Conservation (phyloP, 2,113 vertebrate genomes). For the Hoplias malabaricus region DNA sequence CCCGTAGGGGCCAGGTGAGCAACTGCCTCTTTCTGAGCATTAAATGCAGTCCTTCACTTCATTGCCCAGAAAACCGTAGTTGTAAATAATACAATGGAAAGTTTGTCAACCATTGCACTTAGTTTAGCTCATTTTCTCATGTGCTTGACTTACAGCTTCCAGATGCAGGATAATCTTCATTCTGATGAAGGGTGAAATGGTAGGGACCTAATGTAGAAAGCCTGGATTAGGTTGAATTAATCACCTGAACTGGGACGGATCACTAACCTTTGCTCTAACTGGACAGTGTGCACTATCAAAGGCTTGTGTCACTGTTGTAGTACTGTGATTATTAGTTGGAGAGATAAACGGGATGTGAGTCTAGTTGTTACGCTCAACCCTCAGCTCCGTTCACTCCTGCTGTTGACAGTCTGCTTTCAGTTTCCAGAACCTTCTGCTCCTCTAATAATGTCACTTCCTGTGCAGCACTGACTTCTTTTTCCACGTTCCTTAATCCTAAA, state of each 20-base stretch:
- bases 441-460: constrained; percentile 51
- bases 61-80: not conserved
- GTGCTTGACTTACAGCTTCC: not conserved
- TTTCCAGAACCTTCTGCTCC: constrained; percentile 24
- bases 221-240: not conserved
- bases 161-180: not conserved
- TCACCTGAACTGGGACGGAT: not conserved
- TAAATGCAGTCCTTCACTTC: constrained; percentile 22
- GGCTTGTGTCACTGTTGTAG: constrained; percentile 6
- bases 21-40: constrained; percentile 8
- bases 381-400: constrained; percentile 18
- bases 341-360: not conserved
- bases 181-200: not conserved
- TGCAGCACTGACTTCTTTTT: constrained; percentile 47
- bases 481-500: constrained; percentile 53
- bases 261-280: not conserved
- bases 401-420: constrained; percentile 17
- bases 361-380: not conserved
- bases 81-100: not conserved
- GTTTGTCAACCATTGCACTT: constrained; percentile 5
- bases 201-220: not conserved
- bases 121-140: not conserved
- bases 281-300: not conserved
- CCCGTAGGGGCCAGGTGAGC: constrained; percentile 36
- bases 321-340: constrained; percentile 27